Evolutionary conservation across 2,113 vertebrate species (phyloP).

Genomic region (Ariopsis seemanni): DNA sequence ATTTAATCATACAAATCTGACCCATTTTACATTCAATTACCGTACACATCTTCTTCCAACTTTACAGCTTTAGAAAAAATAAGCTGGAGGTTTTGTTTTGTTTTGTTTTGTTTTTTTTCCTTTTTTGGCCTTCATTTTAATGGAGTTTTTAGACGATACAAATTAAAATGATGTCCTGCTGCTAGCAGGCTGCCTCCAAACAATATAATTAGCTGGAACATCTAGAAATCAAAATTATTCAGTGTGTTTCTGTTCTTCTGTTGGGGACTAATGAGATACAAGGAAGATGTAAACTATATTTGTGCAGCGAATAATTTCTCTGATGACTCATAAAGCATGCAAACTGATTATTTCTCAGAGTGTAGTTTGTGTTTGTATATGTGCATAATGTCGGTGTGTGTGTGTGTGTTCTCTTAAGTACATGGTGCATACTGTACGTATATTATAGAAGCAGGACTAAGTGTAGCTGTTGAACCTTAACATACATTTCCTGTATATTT

Average conservation of each 20-base stretch:
- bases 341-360: constrained; percentile 61
- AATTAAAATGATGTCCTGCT: constrained; percentile 71
- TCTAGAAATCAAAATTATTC: constrained; percentile 67
- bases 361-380: constrained; percentile 49
- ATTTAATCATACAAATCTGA: constrained; percentile 39
- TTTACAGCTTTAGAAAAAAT: background rate
- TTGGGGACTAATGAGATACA: constrained; percentile 66
- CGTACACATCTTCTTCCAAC: constrained; percentile 45
- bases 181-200: constrained; percentile 67
- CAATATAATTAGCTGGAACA: constrained; percentile 72
- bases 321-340: constrained; percentile 63
- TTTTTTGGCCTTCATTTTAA: constrained; percentile 60
- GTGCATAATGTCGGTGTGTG: background rate
- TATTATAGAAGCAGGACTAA: constrained; percentile 25
- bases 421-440: constrained; percentile 8
- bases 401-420: constrained; percentile 46
- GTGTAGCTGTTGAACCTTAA: constrained; percentile 15
- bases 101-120: constrained; percentile 22
- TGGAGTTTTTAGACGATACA: constrained; percentile 59
- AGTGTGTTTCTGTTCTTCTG: constrained; percentile 57
- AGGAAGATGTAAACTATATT: constrained; percentile 64
- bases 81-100: constrained; percentile 54
- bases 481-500: constrained; percentile 28
- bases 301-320: constrained; percentile 68
- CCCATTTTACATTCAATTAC: constrained; percentile 65